Percentiles rank a stretch among this genome's conserved stretches.
Conservation (phyloP, 35 echinoderm and acorn worm genomes). For the Heliocidaris tuberculata region DNA sequence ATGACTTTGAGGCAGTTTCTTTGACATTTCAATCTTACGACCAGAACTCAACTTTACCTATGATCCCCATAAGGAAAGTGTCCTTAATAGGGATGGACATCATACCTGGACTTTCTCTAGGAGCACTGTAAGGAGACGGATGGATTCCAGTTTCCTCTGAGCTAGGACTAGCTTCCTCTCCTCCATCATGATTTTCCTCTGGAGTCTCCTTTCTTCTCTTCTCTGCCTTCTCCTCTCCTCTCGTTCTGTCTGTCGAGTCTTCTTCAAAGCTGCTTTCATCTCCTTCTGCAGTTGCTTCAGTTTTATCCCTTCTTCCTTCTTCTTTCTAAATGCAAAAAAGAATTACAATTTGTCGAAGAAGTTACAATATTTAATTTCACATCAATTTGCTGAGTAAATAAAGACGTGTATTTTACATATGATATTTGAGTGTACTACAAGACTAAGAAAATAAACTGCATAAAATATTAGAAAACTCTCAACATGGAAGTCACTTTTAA, state of each 20-base stretch:
- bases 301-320: conserved; percentile 75
- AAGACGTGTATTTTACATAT: no score
- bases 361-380: no score
- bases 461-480: neutral
- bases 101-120: conserved; percentile 79
- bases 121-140: conserved; percentile 83
- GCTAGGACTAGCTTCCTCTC: conserved; percentile 90
- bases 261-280: conserved; percentile 54
- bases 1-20: no score
- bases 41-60: no score
- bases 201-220: conserved; percentile 59
- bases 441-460: neutral
- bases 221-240: conserved; percentile 65
- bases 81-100: no score
- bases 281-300: conserved; percentile 65
- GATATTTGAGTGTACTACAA: neutral
- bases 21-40: no score
- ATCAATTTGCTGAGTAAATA: no score
- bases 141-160: conserved; percentile 86
- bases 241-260: conserved; percentile 63
- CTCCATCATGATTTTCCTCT: conserved; percentile 82
- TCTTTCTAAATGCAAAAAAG: conserved; percentile 61
- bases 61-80: no score
- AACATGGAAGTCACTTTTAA: neutral
- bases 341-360: neutral